phyloP scores from a whole-genome alignment of 2,113 vertebrate species.

The Lycaon pictus region DNA sequence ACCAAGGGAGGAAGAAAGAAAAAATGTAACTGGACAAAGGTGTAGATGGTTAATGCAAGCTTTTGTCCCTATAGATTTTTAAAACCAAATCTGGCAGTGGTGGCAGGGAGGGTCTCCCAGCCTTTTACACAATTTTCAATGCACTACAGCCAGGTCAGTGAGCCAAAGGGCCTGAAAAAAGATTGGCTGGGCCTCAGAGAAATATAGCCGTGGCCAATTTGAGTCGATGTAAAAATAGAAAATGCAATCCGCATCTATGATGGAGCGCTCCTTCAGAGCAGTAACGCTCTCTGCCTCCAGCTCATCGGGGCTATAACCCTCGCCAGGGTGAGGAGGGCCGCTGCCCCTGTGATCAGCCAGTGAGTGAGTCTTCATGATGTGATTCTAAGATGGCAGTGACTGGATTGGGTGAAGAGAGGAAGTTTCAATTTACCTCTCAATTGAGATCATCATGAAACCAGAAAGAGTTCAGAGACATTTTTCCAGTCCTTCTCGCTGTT shows the following conservation, averaged over 20 bases:
- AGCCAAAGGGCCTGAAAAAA: slow-evolving; percentile 3
- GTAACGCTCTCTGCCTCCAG: slow-evolving; percentile 21
- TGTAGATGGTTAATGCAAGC: background rate
- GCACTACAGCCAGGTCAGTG: slow-evolving; percentile 40
- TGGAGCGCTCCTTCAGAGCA: background rate
- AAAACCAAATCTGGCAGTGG: slow-evolving; percentile 30
- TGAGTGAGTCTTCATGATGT: background rate
- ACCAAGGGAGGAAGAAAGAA: background rate
- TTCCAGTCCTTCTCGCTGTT: slow-evolving; percentile 23
- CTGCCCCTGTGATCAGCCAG: slow-evolving; percentile 5
- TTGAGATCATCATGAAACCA: slow-evolving; percentile 50
- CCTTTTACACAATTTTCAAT: slow-evolving; percentile 46
- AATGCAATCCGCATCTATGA: slow-evolving; percentile 1
- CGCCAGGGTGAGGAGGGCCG: background rate
- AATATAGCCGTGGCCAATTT: slow-evolving; percentile 34
- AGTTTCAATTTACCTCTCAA: slow-evolving; percentile 58
- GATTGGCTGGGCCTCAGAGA: background rate
- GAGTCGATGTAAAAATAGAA: slow-evolving; percentile 59
- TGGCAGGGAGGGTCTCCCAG: background rate
- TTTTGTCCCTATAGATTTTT: slow-evolving; percentile 52
- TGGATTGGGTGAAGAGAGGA: slow-evolving; percentile 17
- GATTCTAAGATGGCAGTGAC: slow-evolving; percentile 42
- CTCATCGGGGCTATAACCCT: background rate
- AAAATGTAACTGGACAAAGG: background rate
- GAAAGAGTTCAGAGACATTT: background rate